These are phyloP conservation scores for Charaxes varanes DNA, from an alignment of 1,140 invertebrate species.

Conservation along the genomic window DNA sequence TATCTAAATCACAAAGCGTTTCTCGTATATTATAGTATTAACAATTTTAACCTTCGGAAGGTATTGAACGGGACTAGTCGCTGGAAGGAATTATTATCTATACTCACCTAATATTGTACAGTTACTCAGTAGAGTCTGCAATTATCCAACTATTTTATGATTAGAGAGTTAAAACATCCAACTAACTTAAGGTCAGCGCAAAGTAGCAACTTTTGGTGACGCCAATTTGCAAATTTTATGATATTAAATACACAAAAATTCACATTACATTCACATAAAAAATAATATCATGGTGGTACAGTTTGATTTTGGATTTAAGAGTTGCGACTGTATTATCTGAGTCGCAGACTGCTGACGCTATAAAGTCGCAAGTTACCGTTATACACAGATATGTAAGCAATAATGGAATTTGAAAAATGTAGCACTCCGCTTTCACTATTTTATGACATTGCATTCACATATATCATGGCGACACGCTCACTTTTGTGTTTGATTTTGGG, in stretches of 20 bases:
- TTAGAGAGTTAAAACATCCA: slow-evolving; percentile 14
- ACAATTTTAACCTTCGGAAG: slow-evolving; percentile 23
- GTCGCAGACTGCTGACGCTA: slow-evolving; percentile 7
- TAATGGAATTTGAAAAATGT: slow-evolving; percentile 10
- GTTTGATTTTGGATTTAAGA: too few species aligned
- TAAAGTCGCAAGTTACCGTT: slow-evolving; percentile 8
- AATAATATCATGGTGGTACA: too few species aligned
- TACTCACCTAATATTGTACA: slow-evolving; percentile 20
- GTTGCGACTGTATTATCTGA: too few species aligned
- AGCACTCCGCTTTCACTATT: slow-evolving; percentile 8
- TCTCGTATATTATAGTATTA: slow-evolving; percentile 55
- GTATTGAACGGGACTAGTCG: neutral
- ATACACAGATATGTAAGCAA: slow-evolving; percentile 11
- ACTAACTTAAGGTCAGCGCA: too few species aligned
- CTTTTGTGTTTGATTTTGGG: too few species aligned
- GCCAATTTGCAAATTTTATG: too few species aligned
- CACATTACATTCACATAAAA: too few species aligned
- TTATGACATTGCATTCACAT: slow-evolving; percentile 5
- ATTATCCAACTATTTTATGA: slow-evolving; percentile 17
- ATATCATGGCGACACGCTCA: slow-evolving; percentile 1
- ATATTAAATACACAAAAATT: too few species aligned
- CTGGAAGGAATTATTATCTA: slow-evolving; percentile 36
- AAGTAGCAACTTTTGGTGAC: too few species aligned
- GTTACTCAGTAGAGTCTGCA: slow-evolving; percentile 14
- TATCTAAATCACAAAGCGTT: slow-evolving; percentile 53